Base-by-base conservation (phyloP, 35 echinoderm and acorn worm genomes). In the Apostichopus californicus region DNA sequence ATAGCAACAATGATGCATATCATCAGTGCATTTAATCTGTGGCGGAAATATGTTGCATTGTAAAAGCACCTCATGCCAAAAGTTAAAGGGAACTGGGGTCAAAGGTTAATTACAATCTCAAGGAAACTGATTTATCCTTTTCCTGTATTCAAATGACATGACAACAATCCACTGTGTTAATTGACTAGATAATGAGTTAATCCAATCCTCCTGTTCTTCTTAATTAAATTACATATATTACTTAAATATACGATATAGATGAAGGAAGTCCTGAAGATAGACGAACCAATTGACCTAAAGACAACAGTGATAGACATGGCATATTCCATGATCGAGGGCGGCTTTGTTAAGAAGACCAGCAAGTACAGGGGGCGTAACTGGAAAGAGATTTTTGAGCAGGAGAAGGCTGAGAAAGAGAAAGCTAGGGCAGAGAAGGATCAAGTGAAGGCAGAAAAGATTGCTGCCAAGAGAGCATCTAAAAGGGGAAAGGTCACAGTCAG, bases 291-390 rank as follows among this genome's bases (percentile, higher is more conserved):
- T 14, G 93, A 94, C 58, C 73, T 96, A 18, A 96, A 98, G 91
- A 92, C 91, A 77, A 80, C 94, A 8, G n/a, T 99, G 58, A 95
- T 99, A 84, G 97, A 99, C 17, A 99, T 99, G 95, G 95, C 93
- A 46, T 99, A 99, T 90, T 93, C 90, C 22, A 20, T 96, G 77
- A 99, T 99, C 57, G 97, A 99, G 80, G 89, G 79, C 23, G 97
- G 97, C 1, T 93, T 96, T 66, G 97, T 96, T 10, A 96, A 96
- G 92, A 96, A 96, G 88, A 87, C 86, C 9, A 61, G 84, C 77
- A 99, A 99, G 78, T 99, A 96, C 77, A 80, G 79, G 78, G 97
- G 97, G 14, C 91, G 90, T 13, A 73, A 90, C 80, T 65, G 86
- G 86, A 77, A 73, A 24, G 89, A 91, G 59, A 79, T 91, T 5